Evolutionary conservation across 2,888 invertebrate species (phyloP).

Genomic region (Zelleria hepariella): DNA sequence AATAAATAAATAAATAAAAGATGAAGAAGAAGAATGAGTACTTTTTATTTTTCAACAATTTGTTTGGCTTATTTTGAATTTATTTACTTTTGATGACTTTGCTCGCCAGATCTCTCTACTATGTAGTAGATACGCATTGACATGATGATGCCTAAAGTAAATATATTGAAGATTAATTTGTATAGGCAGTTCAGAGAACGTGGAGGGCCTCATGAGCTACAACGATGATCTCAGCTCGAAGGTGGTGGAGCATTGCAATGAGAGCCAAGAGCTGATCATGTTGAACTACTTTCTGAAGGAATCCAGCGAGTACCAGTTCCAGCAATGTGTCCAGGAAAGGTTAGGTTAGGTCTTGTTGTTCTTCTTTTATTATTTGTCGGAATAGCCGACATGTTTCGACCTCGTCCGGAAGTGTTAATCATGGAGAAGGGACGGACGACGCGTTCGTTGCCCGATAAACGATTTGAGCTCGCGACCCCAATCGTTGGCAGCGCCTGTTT

Average conservation of each 20-base stretch:
- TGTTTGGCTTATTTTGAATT: too few species aligned
- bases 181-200: conserved; percentile 11
- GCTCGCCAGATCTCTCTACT: too few species aligned
- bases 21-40: too few species aligned
- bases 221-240: conserved; percentile 40
- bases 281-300: conserved; percentile 47
- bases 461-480: background rate
- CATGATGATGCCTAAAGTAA: background rate
- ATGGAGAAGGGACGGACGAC: too few species aligned
- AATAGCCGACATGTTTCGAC: too few species aligned
- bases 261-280: conserved; percentile 48
- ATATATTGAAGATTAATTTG: too few species aligned
- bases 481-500: background rate
- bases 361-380: too few species aligned
- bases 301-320: conserved; percentile 44
- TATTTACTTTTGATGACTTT: too few species aligned
- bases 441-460: background rate
- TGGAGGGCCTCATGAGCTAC: conserved; percentile 27
- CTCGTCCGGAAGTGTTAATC: too few species aligned
- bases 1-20: too few species aligned
- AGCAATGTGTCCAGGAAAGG: conserved; percentile 30
- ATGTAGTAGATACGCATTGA: too few species aligned
- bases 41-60: too few species aligned
- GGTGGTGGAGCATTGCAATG: conserved; percentile 46
- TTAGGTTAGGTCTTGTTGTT: background rate